Percentiles rank a stretch among this genome's conserved stretches.
These are phyloP conservation scores for Platyura marginata DNA, from an alignment of 1,140 invertebrate species.

Conservation along the genomic window DNA sequence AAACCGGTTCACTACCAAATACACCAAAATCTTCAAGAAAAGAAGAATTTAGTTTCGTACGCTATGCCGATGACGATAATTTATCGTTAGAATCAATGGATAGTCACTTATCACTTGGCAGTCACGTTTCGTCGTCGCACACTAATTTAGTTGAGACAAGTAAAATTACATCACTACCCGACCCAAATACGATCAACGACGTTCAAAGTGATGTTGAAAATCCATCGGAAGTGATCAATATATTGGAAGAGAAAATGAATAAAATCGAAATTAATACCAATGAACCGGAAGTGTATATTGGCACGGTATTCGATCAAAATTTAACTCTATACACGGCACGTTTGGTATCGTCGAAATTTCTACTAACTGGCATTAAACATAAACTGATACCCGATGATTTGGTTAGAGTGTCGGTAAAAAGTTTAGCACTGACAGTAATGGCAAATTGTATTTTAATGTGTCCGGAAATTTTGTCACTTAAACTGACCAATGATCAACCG, in stretches of 20 bases:
- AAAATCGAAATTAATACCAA: neutral
- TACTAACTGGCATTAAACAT: conserved; percentile 39
- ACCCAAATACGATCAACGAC: neutral
- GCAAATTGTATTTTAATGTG: conserved; percentile 41
- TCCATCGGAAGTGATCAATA: neutral
- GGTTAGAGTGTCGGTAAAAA: conserved; percentile 65
- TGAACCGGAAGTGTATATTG: conserved; percentile 7
- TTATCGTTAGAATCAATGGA: conserved; percentile 3
- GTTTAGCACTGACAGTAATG: conserved; percentile 52
- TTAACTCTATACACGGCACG: conserved; percentile 17
- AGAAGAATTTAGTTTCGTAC: neutral
- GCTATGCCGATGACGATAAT: neutral
- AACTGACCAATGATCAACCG: conserved; percentile 24
- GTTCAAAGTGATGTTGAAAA: neutral
- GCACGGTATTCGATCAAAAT: conserved; percentile 18
- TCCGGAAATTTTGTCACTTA: conserved; percentile 41
- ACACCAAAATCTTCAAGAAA: conserved; percentile 1
- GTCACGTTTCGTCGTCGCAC: conserved; percentile 1
- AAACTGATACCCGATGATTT: conserved; percentile 39
- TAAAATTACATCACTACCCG: neutral
- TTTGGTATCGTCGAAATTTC: conserved; percentile 30
- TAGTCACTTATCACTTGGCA: conserved; percentile 1
- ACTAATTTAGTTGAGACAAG: neutral
- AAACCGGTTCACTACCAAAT: conserved; percentile 12
- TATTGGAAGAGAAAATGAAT: neutral